Base-by-base conservation (phyloP, 2,797 vertebrate species). In the Oreortyx pictus region DNA sequence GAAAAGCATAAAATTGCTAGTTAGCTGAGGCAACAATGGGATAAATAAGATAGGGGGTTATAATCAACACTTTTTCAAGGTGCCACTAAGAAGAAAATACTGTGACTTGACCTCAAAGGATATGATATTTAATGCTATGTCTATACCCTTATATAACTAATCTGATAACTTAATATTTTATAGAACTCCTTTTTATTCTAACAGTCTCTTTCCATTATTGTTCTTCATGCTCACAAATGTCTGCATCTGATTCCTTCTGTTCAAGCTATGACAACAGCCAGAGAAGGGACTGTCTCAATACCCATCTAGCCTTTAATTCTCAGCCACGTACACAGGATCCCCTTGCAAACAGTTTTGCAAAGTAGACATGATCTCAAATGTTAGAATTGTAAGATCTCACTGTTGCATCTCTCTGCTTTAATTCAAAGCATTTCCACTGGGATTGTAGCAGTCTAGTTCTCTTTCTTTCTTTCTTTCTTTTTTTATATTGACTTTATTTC, bases 401-500 rank as follows among this genome's bases (percentile, higher is more conserved):
- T 47, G 47, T 46, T 77, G 84, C 82, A 93, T 82, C 11, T 90
- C 61, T 85, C 59, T 33, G 35, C 39, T 90, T 94, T 93, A 94
- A 94, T 93, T 92, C 89, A 92, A 94, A 76, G 27, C 23, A 15
- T 81, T 92, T 89, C 94, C 66, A 57, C 14, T 83, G 82, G 79
- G 88, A 91, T 92, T 78, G 57, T 9, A 90, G 62, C 24, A 89
- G 47, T 64, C 86, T 88, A 27, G 50, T 59, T 93, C 76, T 82
- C 11, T n/a, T n/a, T 22, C 31, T 56, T 56, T 56, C 31, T 56
- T 56, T 56, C 37, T 37, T 37, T 37, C 52, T 56, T 46, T 22
- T 19, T 92, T 93, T 83, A 64, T 94, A 96, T 94, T 96, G 95
- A 88, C 74, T 89, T 96, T 86, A 90, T 83, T 89, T 95, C 88